Conservation (phyloP, 2,113 vertebrate species). For the Cebidichthys violaceus region DNA sequence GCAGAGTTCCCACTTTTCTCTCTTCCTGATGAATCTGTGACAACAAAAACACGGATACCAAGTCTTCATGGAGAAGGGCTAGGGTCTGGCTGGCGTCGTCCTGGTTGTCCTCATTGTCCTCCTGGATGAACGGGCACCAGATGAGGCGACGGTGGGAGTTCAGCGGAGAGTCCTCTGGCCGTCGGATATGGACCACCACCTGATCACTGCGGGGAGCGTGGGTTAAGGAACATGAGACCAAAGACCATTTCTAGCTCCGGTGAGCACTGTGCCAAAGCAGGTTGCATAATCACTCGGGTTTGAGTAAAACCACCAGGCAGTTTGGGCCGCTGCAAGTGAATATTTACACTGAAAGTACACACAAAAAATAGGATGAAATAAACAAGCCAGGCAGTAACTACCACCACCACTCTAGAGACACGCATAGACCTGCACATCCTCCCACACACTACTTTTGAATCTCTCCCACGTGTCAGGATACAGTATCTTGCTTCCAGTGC, state of each 20-base stretch:
- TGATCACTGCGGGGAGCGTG: conserved; percentile 87
- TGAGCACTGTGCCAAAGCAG: neutral
- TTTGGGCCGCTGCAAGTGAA: neutral
- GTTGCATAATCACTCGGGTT: neutral
- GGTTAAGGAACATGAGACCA: conserved; percentile 78
- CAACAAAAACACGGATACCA: conserved; percentile 77
- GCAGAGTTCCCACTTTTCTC: neutral
- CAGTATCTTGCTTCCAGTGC: conserved; percentile 92
- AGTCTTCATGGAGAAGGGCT: conserved; percentile 93
- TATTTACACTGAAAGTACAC: neutral
- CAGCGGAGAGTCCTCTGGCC: conserved; percentile 87
- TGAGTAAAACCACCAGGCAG: neutral
- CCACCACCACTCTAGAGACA: neutral
- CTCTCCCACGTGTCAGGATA: conserved; percentile 83
- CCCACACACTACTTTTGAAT: neutral
- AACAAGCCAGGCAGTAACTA: conserved; percentile 2
- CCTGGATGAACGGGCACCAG: conserved; percentile 97
- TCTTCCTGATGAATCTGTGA: neutral
- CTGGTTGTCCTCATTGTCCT: conserved; percentile 92
- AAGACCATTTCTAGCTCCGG: neutral
- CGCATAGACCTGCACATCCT: neutral
- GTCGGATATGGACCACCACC: conserved; percentile 90
- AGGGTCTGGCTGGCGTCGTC: conserved; percentile 93
- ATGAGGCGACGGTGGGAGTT: conserved; percentile 94
- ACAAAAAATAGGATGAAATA: neutral